These are phyloP conservation scores for Tamias sibiricus DNA, from an alignment of 2,113 vertebrate genomes.

Conservation along the genomic window DNA sequence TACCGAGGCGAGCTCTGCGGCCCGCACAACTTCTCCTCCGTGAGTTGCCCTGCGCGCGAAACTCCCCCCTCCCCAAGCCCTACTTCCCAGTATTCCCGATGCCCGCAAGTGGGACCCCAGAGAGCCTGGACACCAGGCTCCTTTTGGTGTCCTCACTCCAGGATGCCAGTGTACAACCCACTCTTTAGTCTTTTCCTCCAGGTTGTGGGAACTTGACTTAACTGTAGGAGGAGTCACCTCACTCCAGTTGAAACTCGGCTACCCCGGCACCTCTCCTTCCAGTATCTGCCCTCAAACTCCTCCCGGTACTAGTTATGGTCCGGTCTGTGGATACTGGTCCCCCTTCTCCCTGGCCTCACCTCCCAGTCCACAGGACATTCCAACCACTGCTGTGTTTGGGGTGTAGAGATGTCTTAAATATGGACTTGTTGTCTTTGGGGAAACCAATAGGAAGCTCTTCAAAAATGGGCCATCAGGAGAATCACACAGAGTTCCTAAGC, in stretches of 20 bases:
- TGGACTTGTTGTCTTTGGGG: slow-evolving; percentile 21
- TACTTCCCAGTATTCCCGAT: background rate
- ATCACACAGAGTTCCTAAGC: background rate
- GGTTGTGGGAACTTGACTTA: background rate
- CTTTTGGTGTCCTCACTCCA: background rate
- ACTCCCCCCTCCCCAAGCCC: background rate
- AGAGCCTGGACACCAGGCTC: background rate
- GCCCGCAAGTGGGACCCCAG: background rate
- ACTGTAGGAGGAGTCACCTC: background rate
- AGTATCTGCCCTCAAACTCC: background rate
- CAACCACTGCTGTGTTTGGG: background rate
- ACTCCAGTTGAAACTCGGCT: too few relatives aligned
- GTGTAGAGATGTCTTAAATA: background rate
- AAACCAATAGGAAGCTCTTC: slow-evolving; percentile 6
- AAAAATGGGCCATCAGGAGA: background rate
- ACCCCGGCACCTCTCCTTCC: background rate
- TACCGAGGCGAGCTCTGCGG: slow-evolving; percentile 97
- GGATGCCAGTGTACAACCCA: background rate
- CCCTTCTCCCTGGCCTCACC: background rate
- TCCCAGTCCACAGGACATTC: background rate
- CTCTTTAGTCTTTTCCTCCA: background rate
- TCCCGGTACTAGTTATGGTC: background rate
- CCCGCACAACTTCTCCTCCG: slow-evolving; percentile 98
- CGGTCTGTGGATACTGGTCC: background rate
- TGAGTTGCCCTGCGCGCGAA: slow-evolving; percentile 87